Evolutionary conservation across 2,888 invertebrate genomes (phyloP), one percentile per base, ranked within the genome.

Genomic region (Heteromurus nitidus): DNA sequence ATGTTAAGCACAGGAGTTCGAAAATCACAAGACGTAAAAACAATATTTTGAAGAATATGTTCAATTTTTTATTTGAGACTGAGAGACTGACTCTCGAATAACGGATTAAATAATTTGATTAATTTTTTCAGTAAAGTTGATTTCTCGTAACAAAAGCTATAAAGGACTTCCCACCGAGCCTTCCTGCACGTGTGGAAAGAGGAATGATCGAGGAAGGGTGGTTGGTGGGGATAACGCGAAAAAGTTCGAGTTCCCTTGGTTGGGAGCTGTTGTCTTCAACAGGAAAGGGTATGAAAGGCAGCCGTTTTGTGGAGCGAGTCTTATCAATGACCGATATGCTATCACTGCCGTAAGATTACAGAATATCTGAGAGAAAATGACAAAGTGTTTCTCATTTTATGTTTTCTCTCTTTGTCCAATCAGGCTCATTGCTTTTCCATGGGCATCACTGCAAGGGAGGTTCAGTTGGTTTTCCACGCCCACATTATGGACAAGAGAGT

Each of bases 211-310:
- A 42, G 70, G 70, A 2, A 20, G 70, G 42, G 26, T 70, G 2
- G 70, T 70, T 7, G 44, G 44, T 2, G 70, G 70, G 7, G 42
- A 24, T 2, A 44, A 36, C n/a, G 36, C 70, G 3, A 1, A 42
- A 26, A 26, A 42, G 22, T 58, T 58, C 18, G 70, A 70, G 22
- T 70, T 70, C 24, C 70, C 70, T 1, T 70, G 70, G 70, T 26
- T 58, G 1, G 60, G 3, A 2, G 58, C 58, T 16, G 24, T 70
- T 18, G 58, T 42, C 13, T 24, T 22, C 13, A 31, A 55, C 9
- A 55, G 69, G 16, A 31, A 55, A 22, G 69, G 69, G 16, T n/a
- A 13, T 1, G 26, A 7, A 18, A 36, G 58, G 28, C 20, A 30
- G 11, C 58, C 70, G 9, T 55, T 58, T 13, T 70, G 70, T 18